Evolutionary conservation across 1,140 invertebrate species (phyloP), one percentile per base, ranked within the genome.

Genomic region (Archivesica marissinica): DNA sequence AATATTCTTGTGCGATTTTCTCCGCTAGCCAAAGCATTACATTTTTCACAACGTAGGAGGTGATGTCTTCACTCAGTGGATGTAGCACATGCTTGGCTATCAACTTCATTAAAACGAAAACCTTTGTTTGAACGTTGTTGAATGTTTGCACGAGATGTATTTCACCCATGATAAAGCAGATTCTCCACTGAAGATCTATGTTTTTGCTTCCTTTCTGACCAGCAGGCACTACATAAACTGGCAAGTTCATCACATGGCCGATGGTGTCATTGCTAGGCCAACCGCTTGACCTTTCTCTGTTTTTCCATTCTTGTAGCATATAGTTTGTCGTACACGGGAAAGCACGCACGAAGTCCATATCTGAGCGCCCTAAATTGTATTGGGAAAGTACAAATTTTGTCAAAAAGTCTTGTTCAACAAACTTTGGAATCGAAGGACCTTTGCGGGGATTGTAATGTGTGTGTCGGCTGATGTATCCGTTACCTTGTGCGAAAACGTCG

Each of bases 31-130:
- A 82, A 15, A 82, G 33, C 7, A 74, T 28, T 0, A 82, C 50
- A 25, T 59, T 82, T 74, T 82, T 82, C 68, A 82, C 61, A 2
- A 82, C 52, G 44, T 59, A 82, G 9, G 79, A 72, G 28, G 79
- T 72, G 25, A 82, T 74, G 17, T 54, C 17, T 0, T 0, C 13
- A 25, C 35, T n/a, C 11, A 59, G 25, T 17, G 33, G 30, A 3
- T 25, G 20, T 0, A 82, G 50, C 7, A 39, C 7, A n/a, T 70
- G 78, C 47, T 82, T 82, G 2, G 28, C 68, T 28, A 82, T 39
- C 35, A 59, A 11, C 38, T 82, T 82, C 23, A 82, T 30, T 9
- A 74, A 13, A 15, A 82, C 47, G 25, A 54, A 72, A 1, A 74
- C 25, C 33, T 82, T 82, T 7, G 17, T 72, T 17, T 82, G 79